Conservation (phyloP, 2,797 vertebrate genomes). For the Lacerta bilineata region DNA sequence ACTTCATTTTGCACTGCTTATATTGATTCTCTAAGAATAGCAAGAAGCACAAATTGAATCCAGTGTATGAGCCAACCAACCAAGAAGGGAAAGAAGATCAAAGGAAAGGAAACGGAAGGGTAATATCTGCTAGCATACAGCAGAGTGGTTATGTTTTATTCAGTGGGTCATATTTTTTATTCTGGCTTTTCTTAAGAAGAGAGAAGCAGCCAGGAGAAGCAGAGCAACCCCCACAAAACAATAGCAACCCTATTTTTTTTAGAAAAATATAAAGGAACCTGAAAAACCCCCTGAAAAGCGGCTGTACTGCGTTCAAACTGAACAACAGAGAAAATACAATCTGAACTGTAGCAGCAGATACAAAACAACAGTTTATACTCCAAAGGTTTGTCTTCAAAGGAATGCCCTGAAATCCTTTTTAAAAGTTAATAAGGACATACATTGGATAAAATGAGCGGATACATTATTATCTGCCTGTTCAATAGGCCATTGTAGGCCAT, state of each 20-base stretch:
- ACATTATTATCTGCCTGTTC: background rate
- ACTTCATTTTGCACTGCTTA: constrained; percentile 44
- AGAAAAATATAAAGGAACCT: background rate
- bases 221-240: background rate
- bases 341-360: background rate
- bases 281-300: background rate
- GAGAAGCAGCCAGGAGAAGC: background rate
- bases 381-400: background rate
- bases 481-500: background rate
- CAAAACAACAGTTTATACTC: background rate
- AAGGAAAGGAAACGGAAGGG: constrained; percentile 1
- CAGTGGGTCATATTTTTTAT: constrained; percentile 12
- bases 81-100: constrained; percentile 18
- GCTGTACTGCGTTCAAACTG: background rate
- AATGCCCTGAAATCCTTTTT: background rate
- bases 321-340: background rate
- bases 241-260: background rate
- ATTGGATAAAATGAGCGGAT: constrained; percentile 11
- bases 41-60: constrained; percentile 40
- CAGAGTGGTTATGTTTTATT: constrained; percentile 21
- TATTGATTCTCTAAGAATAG: constrained; percentile 53
- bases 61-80: background rate
- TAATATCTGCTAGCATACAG: background rate
- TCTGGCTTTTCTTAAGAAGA: constrained; percentile 14
- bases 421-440: background rate